phyloP scores from a whole-genome alignment of 2,797 vertebrate species.

The Coregonus suidteri region DNA sequence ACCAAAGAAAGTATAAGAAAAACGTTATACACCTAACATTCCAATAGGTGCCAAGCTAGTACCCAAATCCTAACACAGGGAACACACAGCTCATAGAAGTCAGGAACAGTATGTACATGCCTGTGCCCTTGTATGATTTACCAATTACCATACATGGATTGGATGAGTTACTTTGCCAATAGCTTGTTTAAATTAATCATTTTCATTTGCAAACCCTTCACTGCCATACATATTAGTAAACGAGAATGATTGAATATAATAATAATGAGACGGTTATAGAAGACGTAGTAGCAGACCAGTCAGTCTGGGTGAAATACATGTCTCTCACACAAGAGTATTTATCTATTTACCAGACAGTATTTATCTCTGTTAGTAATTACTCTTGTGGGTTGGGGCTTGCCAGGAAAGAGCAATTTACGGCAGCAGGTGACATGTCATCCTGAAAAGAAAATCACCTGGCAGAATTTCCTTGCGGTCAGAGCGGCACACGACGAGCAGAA shows the following conservation, averaged over 20 bases:
- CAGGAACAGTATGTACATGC: too few species aligned
- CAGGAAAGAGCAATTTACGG: constrained; percentile 39
- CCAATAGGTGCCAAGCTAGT: too few species aligned
- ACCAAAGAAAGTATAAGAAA: background rate
- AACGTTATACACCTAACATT: too few species aligned
- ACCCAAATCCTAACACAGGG: too few species aligned
- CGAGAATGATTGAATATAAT: constrained; percentile 12
- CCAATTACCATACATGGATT: background rate
- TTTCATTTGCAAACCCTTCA: background rate
- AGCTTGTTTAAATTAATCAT: too few species aligned
- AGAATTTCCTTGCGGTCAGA: constrained; percentile 26
- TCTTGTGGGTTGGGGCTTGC: constrained; percentile 28
- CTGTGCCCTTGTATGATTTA: too few species aligned
- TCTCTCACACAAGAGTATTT: constrained; percentile 7
- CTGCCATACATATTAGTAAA: background rate
- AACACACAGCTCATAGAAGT: too few species aligned
- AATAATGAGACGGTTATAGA: constrained; percentile 1
- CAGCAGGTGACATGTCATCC: constrained; percentile 43
- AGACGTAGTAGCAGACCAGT: background rate
- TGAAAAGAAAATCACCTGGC: constrained; percentile 27
- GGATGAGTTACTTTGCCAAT: background rate
- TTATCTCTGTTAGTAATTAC: constrained; percentile 34
- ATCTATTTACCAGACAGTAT: constrained; percentile 24
- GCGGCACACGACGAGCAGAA: constrained; percentile 22
- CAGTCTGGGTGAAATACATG: constrained; percentile 21